Percentiles rank a stretch among this genome's conserved stretches.
Conservation (phyloP, 2,113 vertebrate species). For the Halichoeres trimaculatus region DNA sequence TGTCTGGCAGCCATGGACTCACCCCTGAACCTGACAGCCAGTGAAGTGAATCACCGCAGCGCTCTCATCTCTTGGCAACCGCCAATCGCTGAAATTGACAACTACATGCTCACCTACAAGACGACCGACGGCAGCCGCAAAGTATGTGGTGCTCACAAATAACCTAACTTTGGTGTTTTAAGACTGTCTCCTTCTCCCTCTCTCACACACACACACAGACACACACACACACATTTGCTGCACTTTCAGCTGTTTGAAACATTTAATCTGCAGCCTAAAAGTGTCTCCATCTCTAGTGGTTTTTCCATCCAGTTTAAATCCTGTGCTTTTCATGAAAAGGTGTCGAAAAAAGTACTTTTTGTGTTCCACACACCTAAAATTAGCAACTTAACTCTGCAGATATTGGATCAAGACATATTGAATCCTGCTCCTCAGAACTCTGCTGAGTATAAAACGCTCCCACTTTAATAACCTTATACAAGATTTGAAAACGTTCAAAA, state of each 20-base stretch:
- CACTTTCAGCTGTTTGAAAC: background rate
- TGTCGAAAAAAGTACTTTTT: conserved; percentile 12
- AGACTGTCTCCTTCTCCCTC: background rate
- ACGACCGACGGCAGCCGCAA: conserved; percentile 90
- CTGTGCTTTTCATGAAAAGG: background rate
- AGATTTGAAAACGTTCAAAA: conserved; percentile 1
- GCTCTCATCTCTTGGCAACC: conserved; percentile 95
- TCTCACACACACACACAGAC: background rate
- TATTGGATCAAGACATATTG: conserved; percentile 2
- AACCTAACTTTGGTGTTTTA: background rate
- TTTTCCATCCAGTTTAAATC: conserved; percentile 3
- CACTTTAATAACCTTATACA: conserved; percentile 24
- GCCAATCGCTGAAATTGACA: conserved; percentile 91
- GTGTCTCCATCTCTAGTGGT: background rate
- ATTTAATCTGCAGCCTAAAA: conserved; percentile 19
- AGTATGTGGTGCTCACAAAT: conserved; percentile 74
- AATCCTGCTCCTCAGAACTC: background rate
- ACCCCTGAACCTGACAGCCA: conserved; percentile 92
- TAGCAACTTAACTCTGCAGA: conserved; percentile 8
- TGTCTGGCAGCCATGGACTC: conserved; percentile 89
- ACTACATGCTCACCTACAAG: conserved; percentile 96
- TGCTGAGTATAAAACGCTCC: conserved; percentile 15
- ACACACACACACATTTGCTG: background rate
- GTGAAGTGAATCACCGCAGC: conserved; percentile 92
- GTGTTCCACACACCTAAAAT: conserved; percentile 35